Conservation (phyloP, 2,888 invertebrate species). For the Lamellibrachia satsuma region DNA sequence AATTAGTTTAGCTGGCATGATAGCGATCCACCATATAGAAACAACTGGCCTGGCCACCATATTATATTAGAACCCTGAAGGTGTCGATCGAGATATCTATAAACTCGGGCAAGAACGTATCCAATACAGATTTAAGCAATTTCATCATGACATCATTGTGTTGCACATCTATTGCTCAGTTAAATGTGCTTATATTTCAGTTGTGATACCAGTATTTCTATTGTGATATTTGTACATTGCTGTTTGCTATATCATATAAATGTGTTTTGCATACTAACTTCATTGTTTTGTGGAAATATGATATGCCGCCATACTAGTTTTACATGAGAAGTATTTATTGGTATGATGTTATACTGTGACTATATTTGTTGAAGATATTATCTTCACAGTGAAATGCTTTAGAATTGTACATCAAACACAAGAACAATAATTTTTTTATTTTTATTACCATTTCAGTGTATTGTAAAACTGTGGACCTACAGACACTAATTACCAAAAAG, state of each 20-base stretch:
- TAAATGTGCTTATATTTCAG: background rate
- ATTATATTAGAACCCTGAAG: background rate
- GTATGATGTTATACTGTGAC: background rate
- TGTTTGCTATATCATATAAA: background rate
- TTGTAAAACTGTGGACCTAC: slow-evolving; percentile 17
- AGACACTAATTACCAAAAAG: background rate
- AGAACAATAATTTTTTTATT: background rate
- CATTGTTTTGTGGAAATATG: background rate
- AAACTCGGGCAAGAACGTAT: background rate
- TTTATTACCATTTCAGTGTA: background rate
- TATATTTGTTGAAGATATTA: background rate
- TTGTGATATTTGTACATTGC: background rate
- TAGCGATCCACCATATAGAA: background rate
- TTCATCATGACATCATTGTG: background rate
- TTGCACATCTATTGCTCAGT: background rate
- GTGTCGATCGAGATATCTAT: background rate
- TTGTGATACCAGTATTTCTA: slow-evolving; percentile 10
- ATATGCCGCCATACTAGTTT: background rate
- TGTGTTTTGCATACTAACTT: background rate
- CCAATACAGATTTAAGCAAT: background rate
- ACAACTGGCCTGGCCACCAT: background rate
- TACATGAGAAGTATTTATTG: too few relatives aligned
- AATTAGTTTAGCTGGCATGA: background rate
- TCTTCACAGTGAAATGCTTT: background rate
- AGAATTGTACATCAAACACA: background rate